These are phyloP conservation scores for Cataglyphis altisquamis DNA, from an alignment of 2,888 invertebrate genomes.

Conservation along the genomic window DNA sequence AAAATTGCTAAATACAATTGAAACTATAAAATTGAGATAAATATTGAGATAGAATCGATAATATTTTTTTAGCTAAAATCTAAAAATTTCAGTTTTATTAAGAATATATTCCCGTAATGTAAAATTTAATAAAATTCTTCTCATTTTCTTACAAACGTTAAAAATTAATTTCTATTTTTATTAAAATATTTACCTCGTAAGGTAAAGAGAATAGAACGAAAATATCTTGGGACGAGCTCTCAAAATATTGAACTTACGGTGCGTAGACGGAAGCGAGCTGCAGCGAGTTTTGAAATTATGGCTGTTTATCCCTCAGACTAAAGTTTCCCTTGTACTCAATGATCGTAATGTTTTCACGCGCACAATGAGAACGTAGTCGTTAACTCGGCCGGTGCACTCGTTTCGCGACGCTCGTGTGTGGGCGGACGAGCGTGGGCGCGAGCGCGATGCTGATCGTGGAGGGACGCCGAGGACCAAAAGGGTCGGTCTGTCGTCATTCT, in stretches of 20 bases:
- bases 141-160: neutral
- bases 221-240: neutral
- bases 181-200: neutral
- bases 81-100: neutral
- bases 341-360: constrained; percentile 67
- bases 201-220: constrained; percentile 9
- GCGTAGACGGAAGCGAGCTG: constrained; percentile 8
- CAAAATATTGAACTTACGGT: constrained; percentile 31
- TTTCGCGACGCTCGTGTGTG: constrained; percentile 57
- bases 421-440: constrained; percentile 59
- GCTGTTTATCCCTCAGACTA: constrained; percentile 62
- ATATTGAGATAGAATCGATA: neutral
- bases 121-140: neutral
- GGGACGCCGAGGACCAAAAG: constrained; percentile 74
- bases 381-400: constrained; percentile 60
- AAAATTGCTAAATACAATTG: neutral
- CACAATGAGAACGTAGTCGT: constrained; percentile 65
- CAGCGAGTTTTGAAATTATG: constrained; percentile 58
- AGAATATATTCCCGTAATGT: neutral
- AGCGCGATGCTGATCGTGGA: constrained; percentile 64
- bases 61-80: neutral
- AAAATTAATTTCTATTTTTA: neutral
- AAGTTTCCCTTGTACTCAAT: constrained; percentile 69
- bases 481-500: constrained; percentile 78
- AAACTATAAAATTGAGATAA: neutral